These are phyloP conservation scores for Varanus komodoensis DNA, from an alignment of 2,113 vertebrate species.

Conservation along the genomic window DNA sequence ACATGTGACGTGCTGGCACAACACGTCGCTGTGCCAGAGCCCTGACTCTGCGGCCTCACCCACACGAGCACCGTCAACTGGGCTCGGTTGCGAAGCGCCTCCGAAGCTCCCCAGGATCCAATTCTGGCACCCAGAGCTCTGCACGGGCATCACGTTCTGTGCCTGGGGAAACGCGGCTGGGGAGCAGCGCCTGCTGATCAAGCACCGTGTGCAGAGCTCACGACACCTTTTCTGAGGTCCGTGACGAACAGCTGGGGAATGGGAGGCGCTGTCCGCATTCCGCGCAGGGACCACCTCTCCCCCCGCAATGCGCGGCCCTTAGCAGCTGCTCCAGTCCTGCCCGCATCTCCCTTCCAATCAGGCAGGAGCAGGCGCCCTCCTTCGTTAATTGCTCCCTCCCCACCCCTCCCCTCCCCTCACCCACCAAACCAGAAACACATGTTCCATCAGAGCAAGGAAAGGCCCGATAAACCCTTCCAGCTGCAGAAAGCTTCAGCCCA, in stretches of 20 bases:
- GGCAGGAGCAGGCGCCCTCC: neutral
- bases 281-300: neutral
- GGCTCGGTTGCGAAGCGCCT: neutral
- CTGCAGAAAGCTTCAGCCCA: neutral
- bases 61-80: neutral
- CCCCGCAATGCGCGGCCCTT: too few species aligned
- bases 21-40: neutral
- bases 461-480: constrained; percentile 19
- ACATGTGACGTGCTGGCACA: neutral
- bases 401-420: neutral
- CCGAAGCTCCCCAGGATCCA: neutral
- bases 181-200: neutral
- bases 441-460: neutral
- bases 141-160: neutral
- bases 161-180: neutral
- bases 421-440: constrained; percentile 20
- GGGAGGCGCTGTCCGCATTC: neutral
- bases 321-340: neutral
- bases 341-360: neutral
- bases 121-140: neutral
- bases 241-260: neutral
- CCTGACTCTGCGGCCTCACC: neutral
- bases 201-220: neutral
- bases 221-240: neutral
- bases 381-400: neutral